These are phyloP conservation scores for Limnephilus marmoratus DNA, from an alignment of 2,888 invertebrate species.

Conservation along the genomic window DNA sequence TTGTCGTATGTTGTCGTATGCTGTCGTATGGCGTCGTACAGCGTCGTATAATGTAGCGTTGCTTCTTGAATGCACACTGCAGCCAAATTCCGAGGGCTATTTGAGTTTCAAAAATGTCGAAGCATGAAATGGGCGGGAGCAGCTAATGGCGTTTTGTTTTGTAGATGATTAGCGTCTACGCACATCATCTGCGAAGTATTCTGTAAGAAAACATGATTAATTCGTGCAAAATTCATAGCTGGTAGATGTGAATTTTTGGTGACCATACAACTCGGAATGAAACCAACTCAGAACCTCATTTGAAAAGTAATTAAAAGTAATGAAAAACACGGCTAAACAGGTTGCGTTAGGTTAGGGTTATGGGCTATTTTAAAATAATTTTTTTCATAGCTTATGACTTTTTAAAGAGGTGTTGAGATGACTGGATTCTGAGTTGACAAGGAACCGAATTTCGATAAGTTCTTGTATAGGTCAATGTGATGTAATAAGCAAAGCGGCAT, in stretches of 20 bases:
- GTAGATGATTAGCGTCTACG: conserved; percentile 19
- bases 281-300: too few species aligned
- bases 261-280: too few species aligned
- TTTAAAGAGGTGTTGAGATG: too few species aligned
- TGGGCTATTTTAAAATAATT: too few species aligned
- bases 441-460: background rate
- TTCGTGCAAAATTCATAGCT: background rate
- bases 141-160: conserved; percentile 54
- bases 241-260: background rate
- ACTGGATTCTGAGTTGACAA: too few species aligned
- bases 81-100: conserved; percentile 3
- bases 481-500: background rate
- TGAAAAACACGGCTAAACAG: too few species aligned
- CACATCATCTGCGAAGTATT: too few species aligned
- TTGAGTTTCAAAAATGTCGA: conserved; percentile 49
- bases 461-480: too few species aligned
- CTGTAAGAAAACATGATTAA: conserved; percentile 14
- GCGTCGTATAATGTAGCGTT: background rate
- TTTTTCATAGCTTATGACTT: too few species aligned
- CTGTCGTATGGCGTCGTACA: background rate
- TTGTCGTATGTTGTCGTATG: background rate
- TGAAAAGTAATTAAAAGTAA: too few species aligned
- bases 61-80: background rate
- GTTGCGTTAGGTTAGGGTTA: too few species aligned
- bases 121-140: conserved; percentile 54